Evolutionary conservation across 2,797 vertebrate genomes (phyloP).

Genomic region (Syngnathus rostellatus): DNA sequence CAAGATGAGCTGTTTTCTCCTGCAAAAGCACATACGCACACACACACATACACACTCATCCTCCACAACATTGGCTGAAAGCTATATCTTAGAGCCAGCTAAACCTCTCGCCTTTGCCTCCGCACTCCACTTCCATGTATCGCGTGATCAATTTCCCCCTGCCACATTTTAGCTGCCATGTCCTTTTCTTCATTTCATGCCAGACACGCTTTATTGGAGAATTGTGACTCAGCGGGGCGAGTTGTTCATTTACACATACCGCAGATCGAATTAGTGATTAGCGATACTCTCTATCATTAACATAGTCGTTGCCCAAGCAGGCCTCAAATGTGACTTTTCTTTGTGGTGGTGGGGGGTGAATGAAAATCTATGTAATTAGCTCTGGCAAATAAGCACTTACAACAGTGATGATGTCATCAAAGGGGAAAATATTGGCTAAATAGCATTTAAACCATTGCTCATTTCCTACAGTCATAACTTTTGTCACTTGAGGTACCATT

Average conservation of each 20-base stretch:
- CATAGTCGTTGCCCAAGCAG: neutral
- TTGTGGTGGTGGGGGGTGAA: neutral
- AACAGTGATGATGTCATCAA: neutral
- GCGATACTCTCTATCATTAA: slow-evolving; percentile 7
- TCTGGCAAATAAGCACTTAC: neutral
- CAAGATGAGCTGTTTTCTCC: slow-evolving; percentile 39
- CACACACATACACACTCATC: neutral
- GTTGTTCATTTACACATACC: slow-evolving; percentile 7
- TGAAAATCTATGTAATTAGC: neutral
- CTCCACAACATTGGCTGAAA: neutral
- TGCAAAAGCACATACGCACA: neutral
- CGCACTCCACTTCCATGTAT: slow-evolving; percentile 12
- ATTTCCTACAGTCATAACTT: neutral
- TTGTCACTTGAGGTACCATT: neutral
- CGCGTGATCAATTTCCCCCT: slow-evolving; percentile 16
- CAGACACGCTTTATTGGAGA: slow-evolving; percentile 8
- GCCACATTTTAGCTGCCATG: slow-evolving; percentile 11
- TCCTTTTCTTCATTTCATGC: slow-evolving; percentile 27
- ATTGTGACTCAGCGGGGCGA: neutral
- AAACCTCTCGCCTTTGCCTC: slow-evolving; percentile 25
- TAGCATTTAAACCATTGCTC: neutral
- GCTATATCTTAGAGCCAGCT: neutral
- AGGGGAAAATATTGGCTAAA: neutral
- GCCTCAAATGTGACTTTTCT: neutral
- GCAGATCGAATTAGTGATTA: neutral